These are phyloP conservation scores for Peribatodes rhomboidaria DNA, from an alignment of 2,888 invertebrate genomes.

Conservation along the genomic window DNA sequence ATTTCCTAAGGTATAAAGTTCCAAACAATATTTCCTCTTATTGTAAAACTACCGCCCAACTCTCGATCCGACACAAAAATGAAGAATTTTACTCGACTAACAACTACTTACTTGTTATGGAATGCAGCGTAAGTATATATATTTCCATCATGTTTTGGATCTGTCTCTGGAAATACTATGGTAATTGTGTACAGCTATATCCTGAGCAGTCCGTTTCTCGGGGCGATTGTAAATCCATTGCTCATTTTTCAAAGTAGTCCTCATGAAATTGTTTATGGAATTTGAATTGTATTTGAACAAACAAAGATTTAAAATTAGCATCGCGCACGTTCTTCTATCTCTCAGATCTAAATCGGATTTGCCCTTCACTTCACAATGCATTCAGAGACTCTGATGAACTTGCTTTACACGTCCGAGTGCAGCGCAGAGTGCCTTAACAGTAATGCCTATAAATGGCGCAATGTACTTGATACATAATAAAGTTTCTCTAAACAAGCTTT, in stretches of 20 bases:
- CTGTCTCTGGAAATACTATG: too few species aligned
- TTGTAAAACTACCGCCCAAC: too few species aligned
- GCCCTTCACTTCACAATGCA: slow-evolving; percentile 45
- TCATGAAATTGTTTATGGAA: slow-evolving; percentile 44
- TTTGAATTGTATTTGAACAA: slow-evolving; percentile 60
- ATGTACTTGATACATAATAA: slow-evolving; percentile 55
- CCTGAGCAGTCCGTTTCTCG: background rate
- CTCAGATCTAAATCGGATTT: slow-evolving; percentile 76
- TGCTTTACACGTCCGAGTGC: slow-evolving; percentile 52
- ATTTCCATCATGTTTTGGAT: too few species aligned
- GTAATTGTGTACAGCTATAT: background rate
- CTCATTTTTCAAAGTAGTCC: slow-evolving; percentile 13
- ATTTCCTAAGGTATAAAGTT: too few species aligned
- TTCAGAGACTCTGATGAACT: slow-evolving; percentile 45
- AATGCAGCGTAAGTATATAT: too few species aligned
- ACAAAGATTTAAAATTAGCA: slow-evolving; percentile 68
- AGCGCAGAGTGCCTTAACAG: slow-evolving; percentile 27
- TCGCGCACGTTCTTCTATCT: slow-evolving; percentile 73
- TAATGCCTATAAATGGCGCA: slow-evolving; percentile 50
- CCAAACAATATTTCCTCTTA: too few species aligned
- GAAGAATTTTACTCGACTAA: too few species aligned
- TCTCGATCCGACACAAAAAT: too few species aligned
- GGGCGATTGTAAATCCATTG: background rate
- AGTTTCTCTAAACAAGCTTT: slow-evolving; percentile 27
- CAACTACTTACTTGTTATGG: too few species aligned